Percentiles rank a stretch among this genome's conserved stretches.
Conservation (phyloP, 2,797 vertebrate species). For the Oryzias dopingdopingensis region DNA sequence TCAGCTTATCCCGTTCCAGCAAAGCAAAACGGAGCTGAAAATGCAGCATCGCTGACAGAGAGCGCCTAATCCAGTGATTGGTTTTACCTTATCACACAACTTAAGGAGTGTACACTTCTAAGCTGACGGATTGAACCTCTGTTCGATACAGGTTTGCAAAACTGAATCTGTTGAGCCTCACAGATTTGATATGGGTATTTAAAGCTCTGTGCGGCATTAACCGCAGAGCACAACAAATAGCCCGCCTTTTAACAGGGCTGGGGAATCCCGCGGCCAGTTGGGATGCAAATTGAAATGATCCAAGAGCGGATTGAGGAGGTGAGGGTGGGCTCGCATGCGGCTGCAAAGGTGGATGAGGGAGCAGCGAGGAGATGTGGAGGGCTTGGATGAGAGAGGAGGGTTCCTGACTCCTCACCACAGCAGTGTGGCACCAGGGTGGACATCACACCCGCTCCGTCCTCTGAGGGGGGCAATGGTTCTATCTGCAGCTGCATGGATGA, state of each 20-base stretch:
- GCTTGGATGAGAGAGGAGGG: slow-evolving; percentile 33
- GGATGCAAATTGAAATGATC: slow-evolving; percentile 85
- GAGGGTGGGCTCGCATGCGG: slow-evolving; percentile 66
- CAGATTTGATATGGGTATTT: slow-evolving; percentile 89
- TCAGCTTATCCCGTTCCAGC: slow-evolving; percentile 70
- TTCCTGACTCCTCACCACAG: no score
- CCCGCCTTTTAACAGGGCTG: slow-evolving; percentile 81
- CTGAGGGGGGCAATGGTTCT: slow-evolving; percentile 2
- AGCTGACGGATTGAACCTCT: slow-evolving; percentile 85
- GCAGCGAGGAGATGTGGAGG: slow-evolving; percentile 50
- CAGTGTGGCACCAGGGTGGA: no score
- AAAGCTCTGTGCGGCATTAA: slow-evolving; percentile 85
- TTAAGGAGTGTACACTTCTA: slow-evolving; percentile 86
- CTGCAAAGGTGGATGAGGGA: slow-evolving; percentile 51
- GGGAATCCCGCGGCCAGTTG: slow-evolving; percentile 75
- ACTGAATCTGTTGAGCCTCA: slow-evolving; percentile 86
- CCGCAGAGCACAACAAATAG: slow-evolving; percentile 85
- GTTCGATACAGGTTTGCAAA: slow-evolving; percentile 88
- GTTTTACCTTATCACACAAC: slow-evolving; percentile 86
- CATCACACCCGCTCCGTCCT: no score
- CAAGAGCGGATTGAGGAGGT: slow-evolving; percentile 77
- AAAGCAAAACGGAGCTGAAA: slow-evolving; percentile 61
- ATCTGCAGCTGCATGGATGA: slow-evolving; percentile 17
- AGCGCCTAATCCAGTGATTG: slow-evolving; percentile 83
- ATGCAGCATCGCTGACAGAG: slow-evolving; percentile 69